These are phyloP conservation scores for Pardalotus punctatus DNA, from an alignment of 2,113 vertebrate species.

Conservation along the genomic window DNA sequence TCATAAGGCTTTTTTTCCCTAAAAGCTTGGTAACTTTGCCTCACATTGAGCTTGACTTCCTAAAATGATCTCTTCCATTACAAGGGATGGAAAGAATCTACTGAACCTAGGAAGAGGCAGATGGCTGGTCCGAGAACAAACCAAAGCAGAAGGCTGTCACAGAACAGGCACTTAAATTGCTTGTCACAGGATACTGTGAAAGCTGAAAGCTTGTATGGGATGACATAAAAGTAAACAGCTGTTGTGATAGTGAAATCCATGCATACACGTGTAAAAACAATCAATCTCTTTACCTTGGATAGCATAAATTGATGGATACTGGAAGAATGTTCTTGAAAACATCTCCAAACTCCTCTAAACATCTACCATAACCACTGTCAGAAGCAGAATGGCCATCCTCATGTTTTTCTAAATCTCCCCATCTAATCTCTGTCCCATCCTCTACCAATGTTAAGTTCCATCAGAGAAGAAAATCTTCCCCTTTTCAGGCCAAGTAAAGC, in stretches of 20 bases:
- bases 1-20: neutral
- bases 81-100: neutral
- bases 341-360: neutral
- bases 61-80: neutral
- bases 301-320: neutral
- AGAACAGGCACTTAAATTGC: neutral
- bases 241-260: neutral
- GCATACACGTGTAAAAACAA: neutral
- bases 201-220: neutral
- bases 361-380: neutral
- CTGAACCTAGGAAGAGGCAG: neutral
- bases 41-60: neutral
- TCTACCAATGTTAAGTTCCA: neutral
- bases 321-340: neutral
- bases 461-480: neutral
- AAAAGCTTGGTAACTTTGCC: neutral
- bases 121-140: neutral
- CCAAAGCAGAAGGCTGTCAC: neutral
- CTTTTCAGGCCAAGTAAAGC: neutral
- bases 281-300: neutral
- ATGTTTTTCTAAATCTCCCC: neutral
- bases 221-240: neutral
- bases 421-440: neutral
- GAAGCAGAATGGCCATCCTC: neutral
- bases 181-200: neutral